These are phyloP conservation scores for Anarsia innoxiella DNA, from an alignment of 2,888 invertebrate species.

Conservation along the genomic window DNA sequence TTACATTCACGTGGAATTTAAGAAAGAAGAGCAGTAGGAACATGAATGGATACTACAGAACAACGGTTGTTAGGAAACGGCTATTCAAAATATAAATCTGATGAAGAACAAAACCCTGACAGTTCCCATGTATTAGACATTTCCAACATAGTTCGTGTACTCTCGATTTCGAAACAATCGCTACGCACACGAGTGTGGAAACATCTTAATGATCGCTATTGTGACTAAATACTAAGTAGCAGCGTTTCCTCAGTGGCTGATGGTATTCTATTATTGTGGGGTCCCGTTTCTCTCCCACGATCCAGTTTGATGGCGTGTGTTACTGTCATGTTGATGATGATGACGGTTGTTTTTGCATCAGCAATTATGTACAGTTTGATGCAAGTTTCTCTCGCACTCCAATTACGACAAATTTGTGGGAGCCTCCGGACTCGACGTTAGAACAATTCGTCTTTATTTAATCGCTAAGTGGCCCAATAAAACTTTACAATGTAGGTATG, in stretches of 20 bases:
- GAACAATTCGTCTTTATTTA: slow-evolving; percentile 56
- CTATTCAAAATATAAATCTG: slow-evolving; percentile 12
- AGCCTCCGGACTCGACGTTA: slow-evolving; percentile 41
- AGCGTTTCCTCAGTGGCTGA: slow-evolving; percentile 54
- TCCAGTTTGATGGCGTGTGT: slow-evolving; percentile 63
- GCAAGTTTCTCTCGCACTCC: slow-evolving; percentile 61
- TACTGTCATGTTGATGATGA: slow-evolving; percentile 63
- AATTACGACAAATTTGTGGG: slow-evolving; percentile 66
- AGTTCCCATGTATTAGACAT: slow-evolving; percentile 19
- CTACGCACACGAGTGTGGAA: slow-evolving; percentile 61
- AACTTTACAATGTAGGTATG: slow-evolving; percentile 37
- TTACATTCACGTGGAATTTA: background rate
- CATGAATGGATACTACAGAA: slow-evolving; percentile 6
- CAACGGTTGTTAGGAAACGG: slow-evolving; percentile 12
- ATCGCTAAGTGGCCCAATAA: slow-evolving; percentile 49
- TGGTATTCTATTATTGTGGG: slow-evolving; percentile 45
- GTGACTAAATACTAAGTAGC: slow-evolving; percentile 47
- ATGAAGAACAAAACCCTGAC: slow-evolving; percentile 9
- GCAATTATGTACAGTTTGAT: slow-evolving; percentile 68
- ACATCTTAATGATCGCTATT: slow-evolving; percentile 61
- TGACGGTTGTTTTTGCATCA: slow-evolving; percentile 66
- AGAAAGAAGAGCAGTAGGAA: too few relatives aligned
- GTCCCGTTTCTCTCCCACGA: slow-evolving; percentile 72
- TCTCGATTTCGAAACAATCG: slow-evolving; percentile 69
- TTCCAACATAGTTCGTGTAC: slow-evolving; percentile 31